Conservation (phyloP, 2,113 vertebrate genomes). For the Archocentrus centrarchus region DNA sequence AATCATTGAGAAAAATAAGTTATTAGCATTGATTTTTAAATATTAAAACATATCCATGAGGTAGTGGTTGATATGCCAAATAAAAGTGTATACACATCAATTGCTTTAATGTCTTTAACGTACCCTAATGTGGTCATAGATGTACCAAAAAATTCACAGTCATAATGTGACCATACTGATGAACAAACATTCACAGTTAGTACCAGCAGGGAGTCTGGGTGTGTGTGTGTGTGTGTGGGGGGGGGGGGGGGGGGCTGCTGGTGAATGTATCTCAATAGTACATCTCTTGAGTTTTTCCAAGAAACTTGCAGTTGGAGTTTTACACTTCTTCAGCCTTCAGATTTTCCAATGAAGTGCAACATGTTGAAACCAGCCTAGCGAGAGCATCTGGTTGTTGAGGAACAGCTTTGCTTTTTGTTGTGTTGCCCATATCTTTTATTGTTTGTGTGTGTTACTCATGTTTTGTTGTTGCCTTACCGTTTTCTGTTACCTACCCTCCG, state of each 20-base stretch:
- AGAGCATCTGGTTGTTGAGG: neutral
- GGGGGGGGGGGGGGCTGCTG: neutral
- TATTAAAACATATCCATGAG: no score
- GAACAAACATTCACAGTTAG: neutral
- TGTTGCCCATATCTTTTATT: neutral
- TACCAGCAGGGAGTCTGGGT: neutral
- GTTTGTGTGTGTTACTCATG: neutral
- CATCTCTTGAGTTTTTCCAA: neutral
- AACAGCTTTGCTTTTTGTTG: neutral
- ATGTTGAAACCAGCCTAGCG: neutral
- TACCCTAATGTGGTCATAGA: neutral
- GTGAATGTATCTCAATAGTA: neutral
- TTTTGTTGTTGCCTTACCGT: neutral
- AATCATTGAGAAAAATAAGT: neutral
- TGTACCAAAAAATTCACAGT: neutral
- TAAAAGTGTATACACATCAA: neutral
- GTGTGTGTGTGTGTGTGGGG: no score
- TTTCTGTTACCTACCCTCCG: neutral
- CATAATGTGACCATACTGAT: neutral
- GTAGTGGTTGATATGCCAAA: no score
- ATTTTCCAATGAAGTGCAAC: neutral
- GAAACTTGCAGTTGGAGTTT: neutral
- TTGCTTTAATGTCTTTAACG: neutral
- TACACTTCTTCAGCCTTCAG: no score
- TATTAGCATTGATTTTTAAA: no score